Conservation (phyloP, 2,113 vertebrate genomes). For the Oryctolagus cuniculus region DNA sequence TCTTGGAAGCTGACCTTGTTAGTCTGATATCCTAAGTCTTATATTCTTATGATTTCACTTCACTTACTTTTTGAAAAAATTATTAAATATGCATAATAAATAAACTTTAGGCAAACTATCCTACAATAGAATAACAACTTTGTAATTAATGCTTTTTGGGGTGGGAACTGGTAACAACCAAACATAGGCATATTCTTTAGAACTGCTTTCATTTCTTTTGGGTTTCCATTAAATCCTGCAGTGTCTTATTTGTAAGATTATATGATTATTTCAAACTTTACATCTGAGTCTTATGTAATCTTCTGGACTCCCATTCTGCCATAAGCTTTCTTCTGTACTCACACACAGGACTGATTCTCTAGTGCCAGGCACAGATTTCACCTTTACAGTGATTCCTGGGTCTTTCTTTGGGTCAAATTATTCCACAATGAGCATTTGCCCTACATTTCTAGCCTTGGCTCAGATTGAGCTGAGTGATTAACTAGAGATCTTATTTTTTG, state of each 20-base stretch:
- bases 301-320: too few species aligned
- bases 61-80: background rate
- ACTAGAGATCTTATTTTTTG: conserved; percentile 31
- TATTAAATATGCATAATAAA: background rate
- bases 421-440: background rate
- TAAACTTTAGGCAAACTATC: background rate
- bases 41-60: background rate
- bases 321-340: background rate
- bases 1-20: background rate
- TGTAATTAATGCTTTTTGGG: background rate
- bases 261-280: background rate
- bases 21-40: background rate
- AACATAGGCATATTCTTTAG: background rate
- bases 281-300: background rate
- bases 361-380: background rate
- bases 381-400: background rate
- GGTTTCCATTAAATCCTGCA: background rate
- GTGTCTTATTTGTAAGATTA: background rate
- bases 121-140: background rate
- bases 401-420: background rate
- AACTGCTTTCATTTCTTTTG: background rate
- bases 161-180: background rate
- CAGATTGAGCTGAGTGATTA: background rate
- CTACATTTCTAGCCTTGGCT: background rate
- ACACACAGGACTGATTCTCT: background rate